Evolutionary conservation across 2,113 vertebrate species (phyloP), one percentile per base, ranked within the genome.

Genomic region (Recurvirostra avosetta): DNA sequence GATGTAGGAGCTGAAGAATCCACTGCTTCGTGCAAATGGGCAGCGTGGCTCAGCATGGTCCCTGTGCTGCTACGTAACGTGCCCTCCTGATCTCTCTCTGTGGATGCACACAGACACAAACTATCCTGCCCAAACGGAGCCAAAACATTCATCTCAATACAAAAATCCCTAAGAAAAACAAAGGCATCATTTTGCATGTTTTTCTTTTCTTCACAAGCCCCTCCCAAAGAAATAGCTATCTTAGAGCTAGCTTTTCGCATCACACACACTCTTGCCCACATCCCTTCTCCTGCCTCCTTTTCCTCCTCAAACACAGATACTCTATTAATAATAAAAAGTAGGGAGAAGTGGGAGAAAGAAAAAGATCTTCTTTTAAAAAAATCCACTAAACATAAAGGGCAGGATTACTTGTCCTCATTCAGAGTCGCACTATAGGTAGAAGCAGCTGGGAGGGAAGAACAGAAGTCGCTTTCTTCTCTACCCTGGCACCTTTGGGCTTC

Each of bases 1-100:
- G 88, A 95, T 85, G 88, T 7, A 67, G 82, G 59, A 76, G 74
- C 40, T 81, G 84, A 81, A 86, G 83, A 92, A 96, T 90, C 49
- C 4, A 3, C 13, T 20, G 34, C 55, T 47, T 71, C 6, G 1
- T 41, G 67, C 78, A 65, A 61, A 50, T 2, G 5, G 65, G 56
- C 50, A 74, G 41, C 3, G 0, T 6, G 68, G 76, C 63, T 40
- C 58, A 52, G 63, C 86, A 80, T 2, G 3, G 65, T 21, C 87
- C 45, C 71, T 22, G 21, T 1, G 12, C n/a, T 50, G 74, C 78
- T 81, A 38, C 0, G 0, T n/a, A 29, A 66, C 1, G 12, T 18
- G 56, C 6, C 82, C 15, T 45, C 87, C 62, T 67, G 22, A 27
- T 36, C 43, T 53, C 10, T 3, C 22, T 41, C 32, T 15, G 1